phyloP scores from a whole-genome alignment of 2,888 invertebrate genomes.

The Allolobophora icterica region DNA sequence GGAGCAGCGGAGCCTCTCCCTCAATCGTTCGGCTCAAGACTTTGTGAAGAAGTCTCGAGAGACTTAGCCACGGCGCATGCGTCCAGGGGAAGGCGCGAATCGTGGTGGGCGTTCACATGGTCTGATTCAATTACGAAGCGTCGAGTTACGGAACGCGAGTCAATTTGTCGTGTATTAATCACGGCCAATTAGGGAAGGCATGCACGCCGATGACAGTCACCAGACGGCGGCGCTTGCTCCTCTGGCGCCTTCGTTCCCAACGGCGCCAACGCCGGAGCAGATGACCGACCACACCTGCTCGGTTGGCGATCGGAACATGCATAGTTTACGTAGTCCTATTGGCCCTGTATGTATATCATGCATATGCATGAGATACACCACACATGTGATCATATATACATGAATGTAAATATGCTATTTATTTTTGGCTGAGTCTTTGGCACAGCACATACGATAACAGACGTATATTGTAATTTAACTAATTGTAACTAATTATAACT shows the following conservation, averaged over 20 bases:
- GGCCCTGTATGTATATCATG: not conserved
- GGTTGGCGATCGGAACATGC: not conserved
- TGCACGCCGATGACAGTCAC: constrained; percentile 6
- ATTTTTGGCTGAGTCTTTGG: too few species aligned
- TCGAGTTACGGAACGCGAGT: constrained; percentile 12
- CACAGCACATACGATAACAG: too few species aligned
- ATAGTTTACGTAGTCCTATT: not conserved
- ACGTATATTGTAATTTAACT: too few species aligned
- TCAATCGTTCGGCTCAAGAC: not conserved
- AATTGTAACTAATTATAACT: too few species aligned
- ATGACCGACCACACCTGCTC: not conserved
- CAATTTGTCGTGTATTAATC: constrained; percentile 31
- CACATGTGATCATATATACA: too few species aligned
- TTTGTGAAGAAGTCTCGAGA: not conserved
- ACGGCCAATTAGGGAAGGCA: constrained; percentile 27
- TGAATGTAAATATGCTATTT: too few species aligned
- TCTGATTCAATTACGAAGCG: constrained; percentile 25
- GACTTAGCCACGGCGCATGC: not conserved
- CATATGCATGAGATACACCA: not conserved
- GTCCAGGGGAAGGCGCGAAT: constrained; percentile 7
- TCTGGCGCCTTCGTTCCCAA: not conserved
- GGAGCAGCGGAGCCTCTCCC: not conserved
- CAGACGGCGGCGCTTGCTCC: not conserved
- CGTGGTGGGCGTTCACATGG: not conserved
- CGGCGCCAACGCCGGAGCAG: not conserved